Base-by-base conservation (phyloP, 2,113 vertebrate genomes). In the Tylochromis polylepis region DNA sequence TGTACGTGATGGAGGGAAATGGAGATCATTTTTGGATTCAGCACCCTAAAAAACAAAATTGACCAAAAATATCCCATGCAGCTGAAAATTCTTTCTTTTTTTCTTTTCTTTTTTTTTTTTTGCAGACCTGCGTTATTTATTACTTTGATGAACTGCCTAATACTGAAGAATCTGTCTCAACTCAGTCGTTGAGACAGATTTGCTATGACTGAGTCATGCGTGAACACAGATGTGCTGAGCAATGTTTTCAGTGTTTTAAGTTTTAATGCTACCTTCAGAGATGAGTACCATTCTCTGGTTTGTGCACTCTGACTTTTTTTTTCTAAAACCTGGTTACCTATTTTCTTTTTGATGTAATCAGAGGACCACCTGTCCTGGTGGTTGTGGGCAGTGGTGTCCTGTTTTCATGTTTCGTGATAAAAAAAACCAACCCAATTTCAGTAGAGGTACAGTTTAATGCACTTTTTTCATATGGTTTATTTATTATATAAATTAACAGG, bases 261-360 rank as follows among this genome's bases (percentile, higher is more conserved):
- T 36, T 62, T 11, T 36, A 62, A 36, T 4, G 59, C 59, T 62
- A 36, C 29, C 5, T 6, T 62, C 20, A 62, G 59, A 62, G 29
- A 6, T 34, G 59, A 62, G 18, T 9, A 36, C 16, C 59, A 6
- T 20, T 62, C 5, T 62, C 31, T 62, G 59, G 31, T n/a, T 62
- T 1, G 0, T 62, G 31, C 31, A 36, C 34, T 36, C 31, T 62
- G 31, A n/a, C 31, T 20, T 62, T 36, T 62, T 59, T 38, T 11
- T 0, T 0, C 16, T 62, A 62, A 36, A 62, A 62, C 59, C 31
- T 20, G 59, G 59, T 62, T 62, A 62, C 59, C 16, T 20, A 62
- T 62, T 62, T 62, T 62, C 59, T 62, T 34, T 36, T 62, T 36
- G 5, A 62, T 36, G 59, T 62, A 62, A 62, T 62, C 31, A 62